phyloP scores from a whole-genome alignment of 2,888 invertebrate species.

The Globia sparganii region DNA sequence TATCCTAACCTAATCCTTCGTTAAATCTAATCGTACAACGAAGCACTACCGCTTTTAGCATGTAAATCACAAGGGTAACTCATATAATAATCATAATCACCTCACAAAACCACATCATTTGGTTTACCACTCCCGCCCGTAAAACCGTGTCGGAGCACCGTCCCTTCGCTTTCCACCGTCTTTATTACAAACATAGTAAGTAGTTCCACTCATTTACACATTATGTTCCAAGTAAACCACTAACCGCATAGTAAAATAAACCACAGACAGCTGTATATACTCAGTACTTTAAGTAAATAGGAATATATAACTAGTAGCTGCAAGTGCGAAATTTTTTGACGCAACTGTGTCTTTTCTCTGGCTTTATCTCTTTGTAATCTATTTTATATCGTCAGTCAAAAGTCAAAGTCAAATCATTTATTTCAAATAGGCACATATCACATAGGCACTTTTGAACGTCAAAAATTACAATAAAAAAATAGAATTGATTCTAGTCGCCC shows the following conservation, averaged over 20 bases:
- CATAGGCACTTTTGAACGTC: no score
- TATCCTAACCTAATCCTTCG: neutral
- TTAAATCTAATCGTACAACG: neutral
- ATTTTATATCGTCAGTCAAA: no score
- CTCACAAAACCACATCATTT: constrained; percentile 14
- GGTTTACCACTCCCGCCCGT: constrained; percentile 22
- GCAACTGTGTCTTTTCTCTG: neutral
- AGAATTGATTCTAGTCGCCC: no score
- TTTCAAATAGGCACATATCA: no score
- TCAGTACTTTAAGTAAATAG: neutral
- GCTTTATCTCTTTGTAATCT: neutral
- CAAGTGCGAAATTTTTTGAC: neutral
- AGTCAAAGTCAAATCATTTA: no score
- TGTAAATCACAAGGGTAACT: neutral
- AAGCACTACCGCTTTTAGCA: neutral
- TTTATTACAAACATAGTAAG: constrained; percentile 45
- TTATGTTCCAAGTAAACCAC: constrained; percentile 27
- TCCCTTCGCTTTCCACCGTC: constrained; percentile 13
- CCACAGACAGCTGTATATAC: constrained; percentile 30
- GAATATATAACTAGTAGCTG: neutral
- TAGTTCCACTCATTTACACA: constrained; percentile 43
- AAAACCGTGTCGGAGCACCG: constrained; percentile 30
- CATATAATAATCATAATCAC: constrained; percentile 16
- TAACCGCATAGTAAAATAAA: constrained; percentile 23
- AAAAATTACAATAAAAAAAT: no score